Conservation (phyloP, 2,797 vertebrate genomes). For the Sebastes minor region DNA sequence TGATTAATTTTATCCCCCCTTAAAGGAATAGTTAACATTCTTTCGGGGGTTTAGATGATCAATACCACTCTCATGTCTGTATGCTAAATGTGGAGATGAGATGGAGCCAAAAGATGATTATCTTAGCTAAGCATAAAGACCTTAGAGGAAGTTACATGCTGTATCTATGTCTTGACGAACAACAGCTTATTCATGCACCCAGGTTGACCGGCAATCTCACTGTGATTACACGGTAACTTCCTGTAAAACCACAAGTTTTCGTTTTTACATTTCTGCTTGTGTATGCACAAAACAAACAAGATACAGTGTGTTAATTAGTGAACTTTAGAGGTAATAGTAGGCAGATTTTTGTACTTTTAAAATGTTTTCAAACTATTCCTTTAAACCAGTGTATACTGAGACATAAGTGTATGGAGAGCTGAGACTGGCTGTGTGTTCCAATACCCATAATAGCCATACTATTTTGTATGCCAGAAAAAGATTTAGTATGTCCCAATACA, state of each 20-base stretch:
- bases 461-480: no score
- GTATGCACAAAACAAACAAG: neutral
- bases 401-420: neutral
- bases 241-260: neutral
- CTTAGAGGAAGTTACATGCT: neutral
- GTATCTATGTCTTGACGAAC: neutral
- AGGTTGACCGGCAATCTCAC: neutral
- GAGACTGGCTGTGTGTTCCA: neutral
- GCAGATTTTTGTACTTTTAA: neutral
- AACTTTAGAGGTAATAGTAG: no score
- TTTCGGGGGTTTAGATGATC: no score
- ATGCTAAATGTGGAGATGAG: no score
- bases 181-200: neutral
- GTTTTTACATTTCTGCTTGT: neutral
- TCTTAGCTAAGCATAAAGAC: neutral
- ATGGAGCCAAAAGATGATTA: neutral
- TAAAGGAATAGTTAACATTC: neutral
- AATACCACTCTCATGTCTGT: no score
- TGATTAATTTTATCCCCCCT: no score
- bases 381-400: neutral
- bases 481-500: no score
- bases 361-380: neutral
- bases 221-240: neutral
- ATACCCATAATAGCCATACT: no score
- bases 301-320: neutral